These are phyloP conservation scores for Neopipo cinnamomea DNA, from an alignment of 2,113 vertebrate species.

Conservation along the genomic window DNA sequence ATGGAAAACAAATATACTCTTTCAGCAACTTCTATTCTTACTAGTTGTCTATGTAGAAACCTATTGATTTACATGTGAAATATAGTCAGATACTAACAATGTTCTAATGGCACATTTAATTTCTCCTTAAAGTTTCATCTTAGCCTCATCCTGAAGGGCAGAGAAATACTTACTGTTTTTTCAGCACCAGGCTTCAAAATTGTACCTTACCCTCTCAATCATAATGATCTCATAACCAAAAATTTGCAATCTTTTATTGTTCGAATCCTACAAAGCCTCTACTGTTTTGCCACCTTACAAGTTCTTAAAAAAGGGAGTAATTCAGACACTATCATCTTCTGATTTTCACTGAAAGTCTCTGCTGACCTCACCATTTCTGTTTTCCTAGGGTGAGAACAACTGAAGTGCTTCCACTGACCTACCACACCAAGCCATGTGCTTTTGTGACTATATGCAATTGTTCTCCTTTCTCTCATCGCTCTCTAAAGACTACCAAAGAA, in stretches of 20 bases:
- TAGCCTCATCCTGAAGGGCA: neutral
- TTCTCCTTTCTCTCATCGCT: neutral
- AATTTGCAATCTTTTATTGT: neutral
- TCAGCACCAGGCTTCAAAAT: neutral
- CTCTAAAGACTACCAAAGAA: neutral
- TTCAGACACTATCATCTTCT: neutral
- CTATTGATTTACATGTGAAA: neutral
- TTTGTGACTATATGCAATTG: neutral
- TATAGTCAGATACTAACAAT: neutral
- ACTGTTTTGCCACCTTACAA: accelerated
- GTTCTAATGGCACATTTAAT: neutral
- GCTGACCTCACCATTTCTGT: neutral
- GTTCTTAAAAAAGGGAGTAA: neutral
- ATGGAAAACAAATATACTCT: neutral
- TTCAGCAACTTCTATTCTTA: neutral
- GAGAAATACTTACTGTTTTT: neutral
- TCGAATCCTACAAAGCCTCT: neutral
- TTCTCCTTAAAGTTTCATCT: neutral
- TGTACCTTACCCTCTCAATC: neutral
- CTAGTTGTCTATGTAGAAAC: neutral
- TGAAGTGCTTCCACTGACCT: neutral
- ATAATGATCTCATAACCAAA: neutral
- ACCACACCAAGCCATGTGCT: accelerated
- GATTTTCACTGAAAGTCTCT: neutral
- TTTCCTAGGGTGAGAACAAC: neutral